phyloP scores from a whole-genome alignment of 2,797 vertebrate species.

The Vireo griseus region DNA sequence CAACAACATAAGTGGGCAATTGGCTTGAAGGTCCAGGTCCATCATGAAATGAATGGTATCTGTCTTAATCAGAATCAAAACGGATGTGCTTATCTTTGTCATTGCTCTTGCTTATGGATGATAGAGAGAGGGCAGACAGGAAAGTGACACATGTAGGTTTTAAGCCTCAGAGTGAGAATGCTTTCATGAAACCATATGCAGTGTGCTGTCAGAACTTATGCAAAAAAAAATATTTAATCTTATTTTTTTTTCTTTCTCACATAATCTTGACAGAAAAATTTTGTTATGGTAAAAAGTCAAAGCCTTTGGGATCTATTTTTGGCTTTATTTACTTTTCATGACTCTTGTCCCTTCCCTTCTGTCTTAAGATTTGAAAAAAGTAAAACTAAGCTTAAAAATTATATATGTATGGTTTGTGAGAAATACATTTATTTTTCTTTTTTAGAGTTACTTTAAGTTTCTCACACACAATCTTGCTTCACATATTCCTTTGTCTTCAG shows the following conservation, averaged over 20 bases:
- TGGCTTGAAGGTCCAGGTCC: background rate
- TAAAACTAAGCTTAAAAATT: background rate
- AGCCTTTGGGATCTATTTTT: background rate
- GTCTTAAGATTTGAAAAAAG: background rate
- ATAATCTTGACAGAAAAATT: background rate
- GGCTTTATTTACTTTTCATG: background rate
- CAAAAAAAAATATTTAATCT: background rate
- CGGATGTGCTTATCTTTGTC: background rate
- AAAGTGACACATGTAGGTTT: background rate
- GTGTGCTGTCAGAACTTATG: background rate
- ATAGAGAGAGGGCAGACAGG: background rate
- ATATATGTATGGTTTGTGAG: background rate
- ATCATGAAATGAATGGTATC: background rate
- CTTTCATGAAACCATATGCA: background rate
- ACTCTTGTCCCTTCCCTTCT: background rate
- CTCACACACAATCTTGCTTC: background rate
- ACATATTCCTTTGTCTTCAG: background rate
- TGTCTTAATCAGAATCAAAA: background rate
- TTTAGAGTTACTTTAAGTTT: background rate
- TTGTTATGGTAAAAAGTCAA: background rate
- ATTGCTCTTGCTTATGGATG: background rate
- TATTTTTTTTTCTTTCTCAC: background rate
- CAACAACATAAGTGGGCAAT: background rate
- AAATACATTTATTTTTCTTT: background rate
- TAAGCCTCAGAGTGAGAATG: background rate